Percentiles rank a stretch among this genome's conserved stretches.
phyloP scores from a whole-genome alignment of 2,888 invertebrate species.

The Agrochola lychnidis region DNA sequence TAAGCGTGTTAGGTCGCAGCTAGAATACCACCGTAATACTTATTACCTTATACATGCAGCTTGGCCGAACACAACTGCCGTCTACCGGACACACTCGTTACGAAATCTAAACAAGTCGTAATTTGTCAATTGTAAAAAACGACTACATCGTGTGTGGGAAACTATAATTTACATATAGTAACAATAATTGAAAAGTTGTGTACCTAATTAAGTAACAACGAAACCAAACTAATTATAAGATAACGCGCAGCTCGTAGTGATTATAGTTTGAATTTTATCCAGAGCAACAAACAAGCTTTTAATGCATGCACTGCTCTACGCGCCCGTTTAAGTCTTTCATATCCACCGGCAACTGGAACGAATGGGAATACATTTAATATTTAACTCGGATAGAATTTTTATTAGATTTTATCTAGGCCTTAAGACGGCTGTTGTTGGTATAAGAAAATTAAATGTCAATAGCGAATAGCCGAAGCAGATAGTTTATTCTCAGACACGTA shows the following conservation, averaged over 20 bases:
- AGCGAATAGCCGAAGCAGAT: slow-evolving; percentile 72
- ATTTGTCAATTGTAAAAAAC: slow-evolving; percentile 50
- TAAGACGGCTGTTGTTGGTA: slow-evolving; percentile 68
- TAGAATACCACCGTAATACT: slow-evolving; percentile 39
- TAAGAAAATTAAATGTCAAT: slow-evolving; percentile 80
- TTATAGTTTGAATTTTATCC: slow-evolving; percentile 56
- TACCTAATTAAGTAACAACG: slow-evolving; percentile 67
- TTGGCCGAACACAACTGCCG: neutral
- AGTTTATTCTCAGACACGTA: slow-evolving; percentile 79
- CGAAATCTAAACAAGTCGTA: slow-evolving; percentile 42
- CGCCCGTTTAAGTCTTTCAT: slow-evolving; percentile 76
- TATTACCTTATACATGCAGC: slow-evolving; percentile 15
- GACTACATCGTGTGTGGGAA: slow-evolving; percentile 62
- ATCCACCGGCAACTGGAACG: slow-evolving; percentile 63
- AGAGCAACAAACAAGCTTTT: slow-evolving; percentile 64
- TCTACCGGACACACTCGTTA: slow-evolving; percentile 20
- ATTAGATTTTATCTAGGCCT: slow-evolving; percentile 61
- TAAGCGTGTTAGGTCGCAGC: slow-evolving; percentile 60
- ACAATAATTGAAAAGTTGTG: slow-evolving; percentile 68
- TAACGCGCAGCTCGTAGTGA: slow-evolving; percentile 55
- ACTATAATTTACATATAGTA: slow-evolving; percentile 56
- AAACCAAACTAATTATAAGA: slow-evolving; percentile 66
- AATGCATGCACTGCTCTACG: slow-evolving; percentile 61
- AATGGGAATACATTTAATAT: slow-evolving; percentile 57
- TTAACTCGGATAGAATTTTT: slow-evolving; percentile 60